These are phyloP conservation scores for Heliconius himera DNA, from an alignment of 1,140 invertebrate species.

Conservation along the genomic window DNA sequence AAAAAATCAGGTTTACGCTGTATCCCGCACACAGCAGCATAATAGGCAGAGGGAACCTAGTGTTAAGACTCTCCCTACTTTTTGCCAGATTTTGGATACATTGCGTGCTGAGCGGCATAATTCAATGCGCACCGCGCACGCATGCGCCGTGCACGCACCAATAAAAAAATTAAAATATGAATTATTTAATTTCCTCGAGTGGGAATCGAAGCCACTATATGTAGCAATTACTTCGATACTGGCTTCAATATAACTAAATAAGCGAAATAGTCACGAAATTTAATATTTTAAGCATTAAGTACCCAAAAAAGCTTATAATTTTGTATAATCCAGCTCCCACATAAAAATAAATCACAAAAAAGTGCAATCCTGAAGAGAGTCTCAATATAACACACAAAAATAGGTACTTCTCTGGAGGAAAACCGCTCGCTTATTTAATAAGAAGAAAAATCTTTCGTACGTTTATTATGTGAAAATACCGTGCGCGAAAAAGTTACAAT, in stretches of 20 bases:
- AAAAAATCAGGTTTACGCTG: no score
- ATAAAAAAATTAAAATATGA: neutral
- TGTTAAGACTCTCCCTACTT: no score
- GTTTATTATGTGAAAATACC: neutral
- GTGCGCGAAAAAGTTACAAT: neutral
- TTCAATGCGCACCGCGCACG: neutral
- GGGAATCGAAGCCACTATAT: neutral
- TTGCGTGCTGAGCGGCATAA: neutral
- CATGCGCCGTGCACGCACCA: no score
- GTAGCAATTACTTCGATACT: no score
- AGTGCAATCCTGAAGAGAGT: neutral
- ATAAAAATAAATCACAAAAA: neutral
- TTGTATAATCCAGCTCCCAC: neutral
- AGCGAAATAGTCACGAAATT: no score
- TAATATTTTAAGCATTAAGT: no score
- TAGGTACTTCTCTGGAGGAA: constrained; percentile 9
- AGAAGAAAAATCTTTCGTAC: constrained; percentile 13
- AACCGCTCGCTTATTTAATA: constrained; percentile 21
- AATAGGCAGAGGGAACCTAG: no score
- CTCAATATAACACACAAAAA: constrained; percentile 9
- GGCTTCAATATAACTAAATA: no score
- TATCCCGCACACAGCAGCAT: no score
- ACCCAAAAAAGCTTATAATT: neutral
- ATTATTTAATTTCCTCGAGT: neutral
- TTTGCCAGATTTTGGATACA: neutral